These are phyloP conservation scores for Cremastinae sp. DNA, from an alignment of 2,888 invertebrate genomes.

Conservation along the genomic window DNA sequence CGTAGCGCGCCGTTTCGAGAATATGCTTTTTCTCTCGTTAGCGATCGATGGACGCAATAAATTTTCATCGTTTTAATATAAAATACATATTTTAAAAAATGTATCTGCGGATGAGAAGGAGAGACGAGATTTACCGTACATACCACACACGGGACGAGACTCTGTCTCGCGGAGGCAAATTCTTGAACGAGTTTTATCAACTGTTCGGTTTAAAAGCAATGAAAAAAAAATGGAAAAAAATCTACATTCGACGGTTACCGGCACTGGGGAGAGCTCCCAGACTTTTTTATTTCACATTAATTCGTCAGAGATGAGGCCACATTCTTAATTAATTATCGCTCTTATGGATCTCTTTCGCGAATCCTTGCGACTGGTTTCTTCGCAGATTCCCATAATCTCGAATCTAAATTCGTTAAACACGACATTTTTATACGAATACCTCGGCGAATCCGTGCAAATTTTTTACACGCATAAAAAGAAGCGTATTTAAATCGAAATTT, in stretches of 20 bases:
- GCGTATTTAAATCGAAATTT: not conserved
- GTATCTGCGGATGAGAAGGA: not conserved
- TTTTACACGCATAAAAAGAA: not conserved
- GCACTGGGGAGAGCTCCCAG: slow-evolving; percentile 1
- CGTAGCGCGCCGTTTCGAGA: slow-evolving; percentile 39
- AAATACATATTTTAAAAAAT: slow-evolving; percentile 8
- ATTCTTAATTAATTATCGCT: slow-evolving; percentile 71
- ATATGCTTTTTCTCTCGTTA: slow-evolving; percentile 65
- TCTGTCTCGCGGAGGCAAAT: slow-evolving; percentile 1
- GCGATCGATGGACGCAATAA: slow-evolving; percentile 68
- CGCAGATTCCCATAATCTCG: slow-evolving; percentile 42
- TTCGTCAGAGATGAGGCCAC: slow-evolving; percentile 56
- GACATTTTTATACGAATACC: slow-evolving; percentile 5
- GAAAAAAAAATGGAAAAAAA: too few species aligned
- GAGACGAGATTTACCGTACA: slow-evolving; percentile 26
- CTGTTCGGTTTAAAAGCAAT: slow-evolving; percentile 22
- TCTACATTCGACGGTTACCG: slow-evolving; percentile 11
- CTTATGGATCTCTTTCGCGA: slow-evolving; percentile 30
- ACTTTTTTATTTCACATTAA: slow-evolving; percentile 52
- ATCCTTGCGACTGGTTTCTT: slow-evolving; percentile 42
- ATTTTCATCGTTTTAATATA: slow-evolving; percentile 62
- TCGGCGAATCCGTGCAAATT: too few species aligned
- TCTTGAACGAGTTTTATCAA: slow-evolving; percentile 45
- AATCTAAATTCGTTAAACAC: slow-evolving; percentile 60
- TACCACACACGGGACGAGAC: slow-evolving; percentile 16